Evolutionary conservation across 2,797 vertebrate species (phyloP).

Genomic region (Lepus oiostolus): DNA sequence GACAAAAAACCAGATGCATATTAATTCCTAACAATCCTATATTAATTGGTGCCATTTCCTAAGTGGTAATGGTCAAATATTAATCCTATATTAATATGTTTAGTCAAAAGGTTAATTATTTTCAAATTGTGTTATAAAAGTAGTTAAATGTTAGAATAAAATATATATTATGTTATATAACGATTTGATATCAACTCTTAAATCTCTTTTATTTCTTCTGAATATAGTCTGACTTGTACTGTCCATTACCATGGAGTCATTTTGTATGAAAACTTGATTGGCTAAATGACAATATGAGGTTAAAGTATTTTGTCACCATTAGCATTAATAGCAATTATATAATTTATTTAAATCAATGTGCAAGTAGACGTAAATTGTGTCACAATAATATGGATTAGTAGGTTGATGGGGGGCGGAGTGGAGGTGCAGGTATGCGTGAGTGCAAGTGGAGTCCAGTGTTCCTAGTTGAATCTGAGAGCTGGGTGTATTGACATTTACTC

Average conservation of each 20-base stretch:
- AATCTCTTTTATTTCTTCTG: not conserved
- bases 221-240: not conserved
- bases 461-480: not conserved
- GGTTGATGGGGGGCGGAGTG: not conserved
- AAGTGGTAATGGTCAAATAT: not conserved
- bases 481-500: not conserved
- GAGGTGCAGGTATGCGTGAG: too few relatives aligned
- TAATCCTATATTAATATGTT: constrained; percentile 25
- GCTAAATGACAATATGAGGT: not conserved
- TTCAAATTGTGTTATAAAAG: not conserved
- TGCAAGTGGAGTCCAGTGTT: not conserved
- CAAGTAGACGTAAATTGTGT: not conserved
- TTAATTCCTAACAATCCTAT: not conserved
- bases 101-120: not conserved
- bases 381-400: not conserved
- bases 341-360: not conserved
- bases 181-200: not conserved
- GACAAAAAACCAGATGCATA: not conserved
- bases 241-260: not conserved
- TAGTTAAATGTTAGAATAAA: constrained; percentile 45
- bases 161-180: not conserved
- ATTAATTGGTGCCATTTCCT: not conserved
- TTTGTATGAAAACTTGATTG: constrained; percentile 25
- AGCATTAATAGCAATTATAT: not conserved
- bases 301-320: not conserved